Evolutionary conservation across 2,888 invertebrate species (phyloP).

Genomic region (Monopis laevigella): DNA sequence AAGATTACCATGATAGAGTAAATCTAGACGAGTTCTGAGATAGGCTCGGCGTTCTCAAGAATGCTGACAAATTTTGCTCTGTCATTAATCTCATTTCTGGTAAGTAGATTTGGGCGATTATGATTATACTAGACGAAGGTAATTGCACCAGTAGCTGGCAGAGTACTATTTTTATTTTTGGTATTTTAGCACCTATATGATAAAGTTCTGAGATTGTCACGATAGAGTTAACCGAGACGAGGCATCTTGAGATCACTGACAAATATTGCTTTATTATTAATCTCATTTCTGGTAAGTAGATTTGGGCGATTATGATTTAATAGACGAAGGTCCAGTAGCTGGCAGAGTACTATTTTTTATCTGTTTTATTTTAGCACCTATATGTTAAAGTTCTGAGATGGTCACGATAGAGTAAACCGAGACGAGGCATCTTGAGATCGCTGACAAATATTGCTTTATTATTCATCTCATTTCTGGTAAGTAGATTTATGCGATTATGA

Average conservation of each 20-base stretch:
- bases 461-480: conserved; percentile 3
- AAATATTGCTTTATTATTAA: conserved; percentile 6
- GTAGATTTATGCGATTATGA: no score
- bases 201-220: no score
- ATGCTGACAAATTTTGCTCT: conserved; percentile 5
- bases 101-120: no score
- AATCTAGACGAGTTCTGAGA: conserved; percentile 2
- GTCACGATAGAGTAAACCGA: conserved; percentile 1
- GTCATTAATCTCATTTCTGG: conserved; percentile 1
- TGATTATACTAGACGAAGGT: no score
- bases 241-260: background rate
- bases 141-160: no score
- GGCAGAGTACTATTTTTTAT: no score
- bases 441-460: conserved; percentile 4
- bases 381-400: no score
- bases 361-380: no score
- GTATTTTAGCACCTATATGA: no score
- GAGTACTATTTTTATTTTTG: no score
- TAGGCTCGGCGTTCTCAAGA: background rate
- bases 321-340: no score
- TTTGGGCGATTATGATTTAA: no score
- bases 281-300: conserved; percentile 4
- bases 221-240: conserved; percentile 3
- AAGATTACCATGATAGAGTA: conserved; percentile 9
- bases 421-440: background rate